These are phyloP conservation scores for Archivesica marissinica DNA, from an alignment of 1,140 invertebrate genomes.

Conservation along the genomic window DNA sequence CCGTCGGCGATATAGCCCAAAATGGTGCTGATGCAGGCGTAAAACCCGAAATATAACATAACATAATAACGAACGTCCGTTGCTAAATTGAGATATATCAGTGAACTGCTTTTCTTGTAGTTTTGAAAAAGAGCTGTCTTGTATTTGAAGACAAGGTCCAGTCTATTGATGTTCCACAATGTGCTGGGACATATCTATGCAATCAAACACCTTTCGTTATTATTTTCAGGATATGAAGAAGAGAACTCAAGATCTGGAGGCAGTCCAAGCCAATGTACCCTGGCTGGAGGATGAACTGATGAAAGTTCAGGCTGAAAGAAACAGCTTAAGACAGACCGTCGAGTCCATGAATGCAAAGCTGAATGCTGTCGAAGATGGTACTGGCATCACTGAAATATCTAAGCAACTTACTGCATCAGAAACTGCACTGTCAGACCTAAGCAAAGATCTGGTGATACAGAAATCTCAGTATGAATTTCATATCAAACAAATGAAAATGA, in stretches of 20 bases:
- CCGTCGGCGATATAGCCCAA: too few species aligned
- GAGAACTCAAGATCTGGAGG: not conserved
- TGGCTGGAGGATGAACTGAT: conserved; percentile 50
- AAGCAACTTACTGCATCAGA: conserved; percentile 13
- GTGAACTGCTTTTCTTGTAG: too few species aligned
- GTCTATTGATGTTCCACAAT: not conserved
- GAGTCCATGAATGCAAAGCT: conserved; percentile 41
- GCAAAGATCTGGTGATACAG: conserved; percentile 35
- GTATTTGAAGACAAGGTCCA: too few species aligned
- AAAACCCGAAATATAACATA: too few species aligned
- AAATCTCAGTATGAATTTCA: conserved; percentile 50
- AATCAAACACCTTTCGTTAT: not conserved
- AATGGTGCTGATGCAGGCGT: too few species aligned
- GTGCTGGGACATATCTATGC: not conserved
- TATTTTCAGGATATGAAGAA: conserved; percentile 12
- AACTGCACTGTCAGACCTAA: conserved; percentile 23
- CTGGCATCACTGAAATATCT: conserved; percentile 6
- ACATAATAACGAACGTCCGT: too few species aligned
- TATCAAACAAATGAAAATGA: conserved; percentile 43
- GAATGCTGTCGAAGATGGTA: conserved; percentile 35
- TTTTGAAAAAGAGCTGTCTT: too few species aligned
- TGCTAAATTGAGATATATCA: too few species aligned
- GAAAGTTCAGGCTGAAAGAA: conserved; percentile 51
- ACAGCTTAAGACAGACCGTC: conserved; percentile 40
- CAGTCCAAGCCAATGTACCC: not conserved